A percentile compares a stretch with the other conserved stretches of the same genome.
These are phyloP conservation scores for Papilio aristodemus DNA, from an alignment of 1,140 invertebrate species.

Conservation along the genomic window DNA sequence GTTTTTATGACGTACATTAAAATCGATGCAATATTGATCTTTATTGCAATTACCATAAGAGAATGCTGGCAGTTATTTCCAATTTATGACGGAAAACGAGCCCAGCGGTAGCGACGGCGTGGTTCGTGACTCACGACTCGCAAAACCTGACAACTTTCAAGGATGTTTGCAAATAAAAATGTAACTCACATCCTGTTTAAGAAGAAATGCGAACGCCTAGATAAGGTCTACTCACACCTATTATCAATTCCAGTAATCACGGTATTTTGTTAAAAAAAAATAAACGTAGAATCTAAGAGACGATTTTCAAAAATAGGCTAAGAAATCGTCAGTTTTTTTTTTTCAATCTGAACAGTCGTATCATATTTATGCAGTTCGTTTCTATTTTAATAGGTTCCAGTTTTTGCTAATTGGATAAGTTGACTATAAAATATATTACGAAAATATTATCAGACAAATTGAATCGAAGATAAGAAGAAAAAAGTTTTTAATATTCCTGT, in stretches of 20 bases:
- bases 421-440: no score
- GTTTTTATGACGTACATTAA: conserved; percentile 21
- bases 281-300: background rate
- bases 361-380: no score
- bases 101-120: conserved; percentile 38
- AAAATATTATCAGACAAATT: no score
- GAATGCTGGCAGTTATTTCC: conserved; percentile 37
- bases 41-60: conserved; percentile 26
- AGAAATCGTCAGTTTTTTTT: no score
- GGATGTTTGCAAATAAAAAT: conserved; percentile 48
- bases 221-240: background rate
- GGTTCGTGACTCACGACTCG: conserved; percentile 61
- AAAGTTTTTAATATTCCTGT: no score
- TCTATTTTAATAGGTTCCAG: no score
- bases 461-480: no score
- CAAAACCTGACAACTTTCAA: conserved; percentile 56
- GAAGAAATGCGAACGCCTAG: background rate
- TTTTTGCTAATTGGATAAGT: no score
- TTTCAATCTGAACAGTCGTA: no score
- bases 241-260: background rate
- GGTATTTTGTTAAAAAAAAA: background rate
- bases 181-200: conserved; percentile 39
- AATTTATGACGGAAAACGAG: conserved; percentile 55
- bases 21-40: conserved; percentile 26
- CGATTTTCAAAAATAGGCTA: no score